Evolutionary conservation across 2,113 vertebrate genomes (phyloP).

Genomic region (Tor tambroides): DNA sequence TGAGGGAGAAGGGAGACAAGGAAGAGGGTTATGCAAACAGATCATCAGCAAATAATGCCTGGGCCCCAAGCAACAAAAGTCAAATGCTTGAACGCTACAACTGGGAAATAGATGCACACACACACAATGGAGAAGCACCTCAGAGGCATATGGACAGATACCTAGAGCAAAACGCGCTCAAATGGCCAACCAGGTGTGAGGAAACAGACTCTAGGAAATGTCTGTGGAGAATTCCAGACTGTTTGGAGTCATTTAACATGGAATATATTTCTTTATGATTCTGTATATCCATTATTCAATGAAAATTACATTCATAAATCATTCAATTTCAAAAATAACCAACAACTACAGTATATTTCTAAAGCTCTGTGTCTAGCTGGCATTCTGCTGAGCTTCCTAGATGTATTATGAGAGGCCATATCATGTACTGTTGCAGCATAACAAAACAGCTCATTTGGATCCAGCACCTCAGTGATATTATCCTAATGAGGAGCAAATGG

Average conservation of each 20-base stretch:
- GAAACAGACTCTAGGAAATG: not conserved
- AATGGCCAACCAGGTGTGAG: slow-evolving; percentile 75
- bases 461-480: slow-evolving; percentile 49
- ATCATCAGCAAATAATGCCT: slow-evolving; percentile 45
- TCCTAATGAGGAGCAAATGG: slow-evolving; percentile 49
- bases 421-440: slow-evolving; percentile 9
- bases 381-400: not conserved
- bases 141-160: slow-evolving; percentile 70
- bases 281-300: not conserved
- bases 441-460: slow-evolving; percentile 34
- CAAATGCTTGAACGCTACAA: slow-evolving; percentile 16
- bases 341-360: not conserved
- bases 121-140: slow-evolving; percentile 70
- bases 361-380: too few species aligned
- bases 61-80: slow-evolving; percentile 39
- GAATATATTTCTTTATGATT: not conserved
- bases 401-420: not conserved
- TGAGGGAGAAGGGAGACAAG: slow-evolving; percentile 51
- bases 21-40: slow-evolving; percentile 37
- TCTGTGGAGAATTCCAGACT: not conserved
- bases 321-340: not conserved
- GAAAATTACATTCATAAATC: not conserved
- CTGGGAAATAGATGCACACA: slow-evolving; percentile 61
- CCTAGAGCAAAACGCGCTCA: slow-evolving; percentile 71
- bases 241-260: not conserved